phyloP scores from a whole-genome alignment of 2,888 invertebrate species.

The Drosophila meridionalis region DNA sequence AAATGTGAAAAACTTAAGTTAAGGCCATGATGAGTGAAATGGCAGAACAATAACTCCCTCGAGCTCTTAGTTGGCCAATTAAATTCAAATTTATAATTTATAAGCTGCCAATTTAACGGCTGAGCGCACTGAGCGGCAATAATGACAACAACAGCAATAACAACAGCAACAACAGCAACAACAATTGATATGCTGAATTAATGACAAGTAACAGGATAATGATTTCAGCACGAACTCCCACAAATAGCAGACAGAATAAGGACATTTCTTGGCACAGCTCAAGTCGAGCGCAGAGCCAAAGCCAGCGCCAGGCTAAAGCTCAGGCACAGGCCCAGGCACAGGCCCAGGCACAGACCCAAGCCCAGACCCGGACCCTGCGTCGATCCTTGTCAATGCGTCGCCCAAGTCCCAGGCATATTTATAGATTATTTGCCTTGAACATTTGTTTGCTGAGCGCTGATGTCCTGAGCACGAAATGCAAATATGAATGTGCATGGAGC shows the following conservation, averaged over 20 bases:
- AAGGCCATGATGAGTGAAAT: constrained; percentile 5
- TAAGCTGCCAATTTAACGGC: constrained; percentile 77
- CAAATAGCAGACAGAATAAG: constrained; percentile 21
- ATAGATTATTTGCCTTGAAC: constrained; percentile 65
- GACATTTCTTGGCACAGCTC: constrained; percentile 19
- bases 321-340: not conserved
- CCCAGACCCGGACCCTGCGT: not conserved
- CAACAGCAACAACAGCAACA: constrained; percentile 37
- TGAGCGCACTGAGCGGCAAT: constrained; percentile 51
- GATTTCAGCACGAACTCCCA: constrained; percentile 73
- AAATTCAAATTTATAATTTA: constrained; percentile 75
- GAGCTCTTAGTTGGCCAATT: constrained; percentile 59
- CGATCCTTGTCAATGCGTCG: constrained; percentile 22
- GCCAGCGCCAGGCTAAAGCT: not conserved
- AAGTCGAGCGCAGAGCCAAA: constrained; percentile 4
- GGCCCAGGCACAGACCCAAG: not conserved
- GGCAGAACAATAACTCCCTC: constrained; percentile 32
- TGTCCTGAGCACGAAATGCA: constrained; percentile 53
- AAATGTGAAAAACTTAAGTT: constrained; percentile 13
- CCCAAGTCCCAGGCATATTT: constrained; percentile 47
- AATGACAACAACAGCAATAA: constrained; percentile 34
- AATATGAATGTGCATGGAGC: constrained; percentile 49
- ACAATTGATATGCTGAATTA: constrained; percentile 66
- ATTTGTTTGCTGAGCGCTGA: constrained; percentile 61
- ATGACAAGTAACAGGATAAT: constrained; percentile 80